Percentiles rank a stretch among this genome's conserved stretches.
Evolutionary conservation across 2,888 invertebrate genomes (phyloP).

Genomic region (Herminia tarsipennalis): DNA sequence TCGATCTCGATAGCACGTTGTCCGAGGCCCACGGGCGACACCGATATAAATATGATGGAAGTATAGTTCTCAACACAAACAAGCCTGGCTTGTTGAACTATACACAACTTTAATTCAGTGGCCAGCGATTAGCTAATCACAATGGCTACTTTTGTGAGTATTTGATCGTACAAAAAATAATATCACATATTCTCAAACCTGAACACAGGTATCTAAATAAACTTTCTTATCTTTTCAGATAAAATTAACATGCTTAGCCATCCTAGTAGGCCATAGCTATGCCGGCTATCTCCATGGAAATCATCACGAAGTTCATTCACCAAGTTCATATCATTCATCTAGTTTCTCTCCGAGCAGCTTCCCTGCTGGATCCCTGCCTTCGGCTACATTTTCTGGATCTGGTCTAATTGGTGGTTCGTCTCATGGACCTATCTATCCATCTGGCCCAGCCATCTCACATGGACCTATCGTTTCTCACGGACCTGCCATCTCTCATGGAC

Average conservation of each 20-base stretch:
- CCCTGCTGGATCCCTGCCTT: conserved; percentile 74
- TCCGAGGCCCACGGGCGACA: conserved; percentile 55
- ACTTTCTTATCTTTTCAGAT: conserved; percentile 63
- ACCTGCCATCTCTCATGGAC: neutral
- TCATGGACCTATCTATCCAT: conserved; percentile 3
- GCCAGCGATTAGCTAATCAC: conserved; percentile 83
- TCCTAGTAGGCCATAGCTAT: conserved; percentile 71
- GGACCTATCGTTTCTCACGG: conserved; percentile 1
- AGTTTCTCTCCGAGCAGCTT: conserved; percentile 78
- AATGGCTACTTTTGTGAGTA: conserved; percentile 82
- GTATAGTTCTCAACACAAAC: conserved; percentile 68
- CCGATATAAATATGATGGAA: conserved; percentile 80
- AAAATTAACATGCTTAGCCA: conserved; percentile 73
- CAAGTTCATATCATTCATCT: conserved; percentile 1
- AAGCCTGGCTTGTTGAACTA: conserved; percentile 72
- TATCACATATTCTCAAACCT: conserved; percentile 7
- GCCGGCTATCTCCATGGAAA: conserved; percentile 68
- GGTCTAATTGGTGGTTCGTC: conserved; percentile 32
- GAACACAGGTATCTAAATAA: conserved; percentile 7
- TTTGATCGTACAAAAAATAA: conserved; percentile 12
- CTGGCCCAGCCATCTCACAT: conserved; percentile 1
- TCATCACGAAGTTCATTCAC: conserved; percentile 52
- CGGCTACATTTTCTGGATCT: conserved; percentile 68
- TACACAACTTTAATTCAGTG: conserved; percentile 66
- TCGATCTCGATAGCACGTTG: conserved; percentile 62